Conservation (phyloP, 1,140 invertebrate species). For the Diachasmimorpha longicaudata region DNA sequence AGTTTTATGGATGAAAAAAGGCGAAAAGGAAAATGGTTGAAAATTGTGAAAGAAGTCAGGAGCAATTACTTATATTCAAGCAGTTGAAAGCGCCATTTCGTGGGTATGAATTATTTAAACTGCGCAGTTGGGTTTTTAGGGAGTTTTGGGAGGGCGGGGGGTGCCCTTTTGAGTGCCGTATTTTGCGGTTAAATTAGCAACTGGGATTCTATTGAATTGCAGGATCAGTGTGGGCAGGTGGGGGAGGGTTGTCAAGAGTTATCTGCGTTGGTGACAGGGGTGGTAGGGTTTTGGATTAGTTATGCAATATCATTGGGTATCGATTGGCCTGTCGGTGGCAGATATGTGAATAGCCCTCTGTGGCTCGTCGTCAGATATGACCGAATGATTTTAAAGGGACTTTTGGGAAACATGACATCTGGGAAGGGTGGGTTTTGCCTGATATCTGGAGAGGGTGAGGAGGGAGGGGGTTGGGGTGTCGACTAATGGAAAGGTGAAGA, state of each 20-base stretch:
- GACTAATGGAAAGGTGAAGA: too few relatives aligned
- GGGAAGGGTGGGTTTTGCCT: too few relatives aligned
- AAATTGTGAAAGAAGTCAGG: not conserved
- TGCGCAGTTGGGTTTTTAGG: not conserved
- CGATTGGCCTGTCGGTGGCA: not conserved
- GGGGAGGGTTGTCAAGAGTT: not conserved
- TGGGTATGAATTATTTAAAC: not conserved
- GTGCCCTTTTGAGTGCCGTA: not conserved
- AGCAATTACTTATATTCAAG: slow-evolving; percentile 1
- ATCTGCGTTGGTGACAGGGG: not conserved
- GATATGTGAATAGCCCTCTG: not conserved
- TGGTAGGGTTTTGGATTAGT: not conserved
- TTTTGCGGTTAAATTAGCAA: not conserved
- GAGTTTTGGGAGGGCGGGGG: not conserved
- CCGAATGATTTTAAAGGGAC: not conserved
- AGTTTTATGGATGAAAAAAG: not conserved
- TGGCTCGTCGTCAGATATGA: not conserved
- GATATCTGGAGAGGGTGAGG: too few relatives aligned
- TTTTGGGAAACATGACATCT: not conserved
- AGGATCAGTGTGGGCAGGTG: not conserved
- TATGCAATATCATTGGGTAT: slow-evolving; percentile 5
- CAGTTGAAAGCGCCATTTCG: not conserved
- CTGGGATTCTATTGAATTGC: not conserved
- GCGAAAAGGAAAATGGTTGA: not conserved
- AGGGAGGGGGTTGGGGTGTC: too few relatives aligned